phyloP scores from a whole-genome alignment of 1,140 invertebrate species.

The Pemphigus obesinymphae region DNA sequence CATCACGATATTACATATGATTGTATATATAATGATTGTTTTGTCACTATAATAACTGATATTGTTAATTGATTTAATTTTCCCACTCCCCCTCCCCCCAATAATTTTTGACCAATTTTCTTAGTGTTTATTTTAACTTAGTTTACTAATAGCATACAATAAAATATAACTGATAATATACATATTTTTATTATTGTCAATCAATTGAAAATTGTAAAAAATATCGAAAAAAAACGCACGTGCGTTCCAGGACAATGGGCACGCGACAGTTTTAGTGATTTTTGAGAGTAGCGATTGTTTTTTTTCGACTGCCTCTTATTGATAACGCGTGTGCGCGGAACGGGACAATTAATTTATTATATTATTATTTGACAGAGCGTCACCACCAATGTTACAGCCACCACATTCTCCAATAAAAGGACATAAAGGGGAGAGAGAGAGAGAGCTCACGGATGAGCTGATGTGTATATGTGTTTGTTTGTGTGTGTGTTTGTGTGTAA shows the following conservation, averaged over 20 bases:
- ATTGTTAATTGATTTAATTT: too few species aligned
- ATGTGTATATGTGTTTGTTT: not conserved
- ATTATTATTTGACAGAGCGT: not conserved
- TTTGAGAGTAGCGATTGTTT: not conserved
- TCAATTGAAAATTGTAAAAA: not conserved
- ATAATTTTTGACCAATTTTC: too few species aligned
- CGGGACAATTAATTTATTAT: not conserved
- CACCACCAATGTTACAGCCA: not conserved
- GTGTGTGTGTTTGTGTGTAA: not conserved
- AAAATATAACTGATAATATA: too few species aligned
- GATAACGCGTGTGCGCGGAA: not conserved
- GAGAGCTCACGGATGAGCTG: constrained; percentile 21
- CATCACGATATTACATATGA: too few species aligned
- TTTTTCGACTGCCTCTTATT: not conserved
- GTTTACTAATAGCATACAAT: too few species aligned
- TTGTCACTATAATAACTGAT: too few species aligned
- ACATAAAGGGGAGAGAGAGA: constrained; percentile 20
- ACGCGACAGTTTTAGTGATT: not conserved
- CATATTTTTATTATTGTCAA: not conserved
- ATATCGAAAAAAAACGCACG: not conserved
- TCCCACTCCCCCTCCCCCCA: too few species aligned
- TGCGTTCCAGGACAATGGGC: too few species aligned
- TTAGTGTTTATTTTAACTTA: too few species aligned
- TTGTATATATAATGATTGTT: too few species aligned
- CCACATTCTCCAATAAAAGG: constrained; percentile 15